A percentile compares a stretch with the other conserved stretches of the same genome.
Evolutionary conservation across 2,113 vertebrate species (phyloP).

Genomic region (Scolopax mira): DNA sequence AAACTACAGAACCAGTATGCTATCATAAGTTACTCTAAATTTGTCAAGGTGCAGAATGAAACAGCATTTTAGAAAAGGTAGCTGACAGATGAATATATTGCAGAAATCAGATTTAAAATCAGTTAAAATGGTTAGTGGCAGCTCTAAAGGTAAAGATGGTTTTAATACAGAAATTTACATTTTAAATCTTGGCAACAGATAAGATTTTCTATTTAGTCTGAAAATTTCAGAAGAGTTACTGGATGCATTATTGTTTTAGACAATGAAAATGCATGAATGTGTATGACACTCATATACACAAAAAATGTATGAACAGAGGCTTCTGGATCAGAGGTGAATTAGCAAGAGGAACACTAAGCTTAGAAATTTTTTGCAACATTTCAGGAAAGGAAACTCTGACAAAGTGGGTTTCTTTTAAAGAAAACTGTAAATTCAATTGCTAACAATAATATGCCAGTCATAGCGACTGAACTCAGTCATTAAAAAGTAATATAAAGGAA

Average conservation of each 20-base stretch:
- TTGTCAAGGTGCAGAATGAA: not conserved
- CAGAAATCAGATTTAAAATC: not conserved
- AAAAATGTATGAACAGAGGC: not conserved
- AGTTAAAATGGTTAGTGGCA: not conserved
- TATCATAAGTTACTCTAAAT: not conserved
- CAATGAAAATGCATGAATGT: not conserved
- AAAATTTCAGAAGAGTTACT: not conserved
- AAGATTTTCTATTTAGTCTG: not conserved
- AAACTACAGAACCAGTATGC: not conserved
- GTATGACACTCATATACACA: not conserved
- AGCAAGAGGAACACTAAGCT: not conserved
- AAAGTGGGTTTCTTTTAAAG: not conserved
- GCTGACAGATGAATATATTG: not conserved
- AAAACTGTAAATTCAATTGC: not conserved
- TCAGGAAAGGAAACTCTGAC: not conserved
- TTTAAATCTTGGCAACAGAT: not conserved
- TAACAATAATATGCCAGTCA: not conserved
- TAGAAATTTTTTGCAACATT: not conserved
- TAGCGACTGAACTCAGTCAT: not conserved
- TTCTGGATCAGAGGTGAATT: not conserved
- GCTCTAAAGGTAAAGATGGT: not conserved
- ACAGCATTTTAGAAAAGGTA: not conserved
- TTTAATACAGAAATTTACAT: not conserved
- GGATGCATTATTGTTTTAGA: not conserved
- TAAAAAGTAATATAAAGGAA: not conserved